These are phyloP conservation scores for Campylomormyrus numenius DNA, from an alignment of 2,113 vertebrate genomes.

Conservation along the genomic window DNA sequence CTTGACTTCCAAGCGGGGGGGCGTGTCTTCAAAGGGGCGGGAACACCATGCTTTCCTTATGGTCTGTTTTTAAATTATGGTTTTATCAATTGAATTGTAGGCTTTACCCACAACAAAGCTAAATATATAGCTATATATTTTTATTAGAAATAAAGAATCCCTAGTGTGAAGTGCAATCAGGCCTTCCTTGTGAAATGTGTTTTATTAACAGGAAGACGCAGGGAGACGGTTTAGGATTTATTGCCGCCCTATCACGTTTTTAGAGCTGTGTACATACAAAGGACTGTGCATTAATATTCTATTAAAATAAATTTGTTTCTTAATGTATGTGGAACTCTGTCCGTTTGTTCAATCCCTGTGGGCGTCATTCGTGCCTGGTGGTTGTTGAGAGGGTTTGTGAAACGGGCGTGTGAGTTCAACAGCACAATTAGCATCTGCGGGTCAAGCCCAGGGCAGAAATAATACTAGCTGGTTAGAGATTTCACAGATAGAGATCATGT, in stretches of 20 bases:
- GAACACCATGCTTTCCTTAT: background rate
- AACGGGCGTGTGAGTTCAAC: background rate
- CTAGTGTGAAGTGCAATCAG: slow-evolving; percentile 58
- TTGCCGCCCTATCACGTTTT: slow-evolving; percentile 44
- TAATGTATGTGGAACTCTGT: slow-evolving; percentile 42
- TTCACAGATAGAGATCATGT: background rate
- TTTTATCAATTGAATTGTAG: slow-evolving; percentile 38
- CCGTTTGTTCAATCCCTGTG: background rate
- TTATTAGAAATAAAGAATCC: slow-evolving; percentile 26
- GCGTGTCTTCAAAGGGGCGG: background rate
- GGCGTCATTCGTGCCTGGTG: background rate
- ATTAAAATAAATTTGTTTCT: slow-evolving; percentile 59
- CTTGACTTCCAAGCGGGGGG: background rate
- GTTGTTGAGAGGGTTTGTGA: background rate
- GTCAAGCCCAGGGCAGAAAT: background rate
- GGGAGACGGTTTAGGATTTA: slow-evolving; percentile 26
- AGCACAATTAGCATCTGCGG: background rate
- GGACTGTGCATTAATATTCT: slow-evolving; percentile 53
- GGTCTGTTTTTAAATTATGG: slow-evolving; percentile 19
- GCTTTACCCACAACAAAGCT: slow-evolving; percentile 28
- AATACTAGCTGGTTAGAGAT: background rate
- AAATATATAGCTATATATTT: slow-evolving; percentile 34
- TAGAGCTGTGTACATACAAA: slow-evolving; percentile 52
- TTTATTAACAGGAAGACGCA: slow-evolving; percentile 30
- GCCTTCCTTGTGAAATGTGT: slow-evolving; percentile 10